Evolutionary conservation across 2,113 vertebrate species (phyloP).

Genomic region (Passer domesticus): DNA sequence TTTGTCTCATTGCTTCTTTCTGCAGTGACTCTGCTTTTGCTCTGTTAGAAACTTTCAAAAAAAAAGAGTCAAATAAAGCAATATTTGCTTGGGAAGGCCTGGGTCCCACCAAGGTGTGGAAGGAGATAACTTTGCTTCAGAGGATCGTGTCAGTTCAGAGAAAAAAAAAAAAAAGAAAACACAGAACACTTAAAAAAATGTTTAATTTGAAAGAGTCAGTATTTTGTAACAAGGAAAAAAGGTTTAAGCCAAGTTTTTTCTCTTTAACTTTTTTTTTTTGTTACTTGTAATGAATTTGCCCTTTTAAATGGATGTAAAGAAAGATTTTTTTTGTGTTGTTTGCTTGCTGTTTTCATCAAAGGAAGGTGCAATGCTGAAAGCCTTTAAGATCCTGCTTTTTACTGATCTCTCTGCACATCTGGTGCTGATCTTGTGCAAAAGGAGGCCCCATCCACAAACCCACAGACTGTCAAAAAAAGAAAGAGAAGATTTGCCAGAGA

Average conservation of each 20-base stretch:
- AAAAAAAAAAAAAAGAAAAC: neutral
- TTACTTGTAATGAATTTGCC: constrained; percentile 10
- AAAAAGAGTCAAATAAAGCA: constrained; percentile 22
- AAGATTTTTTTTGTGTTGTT: neutral
- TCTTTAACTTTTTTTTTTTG: constrained; percentile 2
- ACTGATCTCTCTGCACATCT: constrained; percentile 1
- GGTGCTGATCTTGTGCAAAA: constrained; percentile 36
- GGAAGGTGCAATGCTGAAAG: neutral
- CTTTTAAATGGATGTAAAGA: constrained; percentile 40
- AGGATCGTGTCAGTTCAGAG: constrained; percentile 49
- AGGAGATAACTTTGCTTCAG: constrained; percentile 57
- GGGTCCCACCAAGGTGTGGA: constrained; percentile 36
- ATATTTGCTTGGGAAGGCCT: constrained; percentile 69
- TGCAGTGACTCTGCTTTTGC: constrained; percentile 83
- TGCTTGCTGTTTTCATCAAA: neutral
- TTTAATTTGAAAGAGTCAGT: constrained; percentile 42
- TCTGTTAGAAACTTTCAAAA: constrained; percentile 81
- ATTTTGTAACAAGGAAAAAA: constrained; percentile 54
- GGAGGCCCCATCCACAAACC: neutral
- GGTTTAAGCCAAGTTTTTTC: constrained; percentile 23
- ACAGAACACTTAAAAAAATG: neutral
- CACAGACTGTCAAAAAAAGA: neutral
- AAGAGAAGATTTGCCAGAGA: neutral
- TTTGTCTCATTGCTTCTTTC: constrained; percentile 88
- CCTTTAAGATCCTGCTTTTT: neutral